Conservation (phyloP, 1,140 invertebrate species). For the Pachypeltis micranthus region DNA sequence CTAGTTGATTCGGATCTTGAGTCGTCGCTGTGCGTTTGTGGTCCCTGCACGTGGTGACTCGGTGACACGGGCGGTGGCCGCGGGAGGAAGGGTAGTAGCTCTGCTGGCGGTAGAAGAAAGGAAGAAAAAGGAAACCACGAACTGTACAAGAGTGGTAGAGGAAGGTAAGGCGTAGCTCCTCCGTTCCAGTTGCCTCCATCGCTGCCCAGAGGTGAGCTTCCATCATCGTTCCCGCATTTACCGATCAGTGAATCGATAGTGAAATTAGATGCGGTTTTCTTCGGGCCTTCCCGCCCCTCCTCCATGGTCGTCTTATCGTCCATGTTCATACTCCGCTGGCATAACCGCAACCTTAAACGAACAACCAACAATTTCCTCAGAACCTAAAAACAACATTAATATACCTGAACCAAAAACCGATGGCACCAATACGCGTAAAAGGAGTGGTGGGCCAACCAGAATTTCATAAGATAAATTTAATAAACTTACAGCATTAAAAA, state of each 20-base stretch:
- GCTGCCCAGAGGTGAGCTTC: not conserved
- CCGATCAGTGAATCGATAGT: slow-evolving; percentile 12
- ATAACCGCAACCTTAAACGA: too few relatives aligned
- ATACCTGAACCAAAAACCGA: too few relatives aligned
- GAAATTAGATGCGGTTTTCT: not conserved
- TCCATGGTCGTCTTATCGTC: slow-evolving; percentile 3
- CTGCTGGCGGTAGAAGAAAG: slow-evolving; percentile 14
- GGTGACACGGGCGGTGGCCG: slow-evolving; percentile 9
- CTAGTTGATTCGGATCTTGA: slow-evolving; percentile 20
- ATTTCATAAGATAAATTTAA: too few relatives aligned
- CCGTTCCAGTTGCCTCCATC: not conserved
- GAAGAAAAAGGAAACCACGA: slow-evolving; percentile 19
- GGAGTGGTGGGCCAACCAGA: too few relatives aligned
- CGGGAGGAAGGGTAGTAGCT: slow-evolving; percentile 13
- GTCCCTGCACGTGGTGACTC: not conserved
- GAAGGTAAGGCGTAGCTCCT: not conserved
- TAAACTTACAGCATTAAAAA: too few relatives aligned
- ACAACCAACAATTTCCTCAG: too few relatives aligned
- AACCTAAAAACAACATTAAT: too few relatives aligned
- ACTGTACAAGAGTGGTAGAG: slow-evolving; percentile 19
- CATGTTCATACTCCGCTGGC: not conserved
- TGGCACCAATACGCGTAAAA: too few relatives aligned
- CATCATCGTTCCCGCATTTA: slow-evolving; percentile 4
- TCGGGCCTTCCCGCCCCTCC: not conserved
- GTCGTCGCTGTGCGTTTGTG: slow-evolving; percentile 19